Evolutionary conservation across 1,140 invertebrate genomes (phyloP).

Genomic region (Paracyclopina nana): DNA sequence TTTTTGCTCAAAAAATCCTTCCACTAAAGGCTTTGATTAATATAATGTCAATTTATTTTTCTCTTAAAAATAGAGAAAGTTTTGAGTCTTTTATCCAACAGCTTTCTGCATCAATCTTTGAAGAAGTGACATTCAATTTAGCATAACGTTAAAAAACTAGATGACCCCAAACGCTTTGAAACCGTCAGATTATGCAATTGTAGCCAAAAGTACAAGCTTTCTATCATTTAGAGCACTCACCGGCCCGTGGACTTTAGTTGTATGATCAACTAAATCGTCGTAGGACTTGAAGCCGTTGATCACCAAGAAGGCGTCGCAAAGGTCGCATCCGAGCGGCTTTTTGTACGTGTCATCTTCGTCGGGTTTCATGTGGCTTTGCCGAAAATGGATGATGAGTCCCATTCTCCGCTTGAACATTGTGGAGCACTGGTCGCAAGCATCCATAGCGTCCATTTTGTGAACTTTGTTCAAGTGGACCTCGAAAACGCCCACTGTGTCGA

Average conservation of each 20-base stretch:
- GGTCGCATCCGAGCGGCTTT: background rate
- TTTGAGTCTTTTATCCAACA: too few relatives aligned
- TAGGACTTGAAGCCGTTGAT: background rate
- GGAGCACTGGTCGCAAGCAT: background rate
- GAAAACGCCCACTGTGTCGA: background rate
- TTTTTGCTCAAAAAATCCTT: too few relatives aligned
- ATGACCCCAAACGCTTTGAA: too few relatives aligned
- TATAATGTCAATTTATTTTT: too few relatives aligned
- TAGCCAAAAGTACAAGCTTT: background rate
- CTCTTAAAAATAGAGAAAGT: too few relatives aligned
- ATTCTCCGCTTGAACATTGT: background rate
- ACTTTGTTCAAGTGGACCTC: background rate
- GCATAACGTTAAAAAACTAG: too few relatives aligned
- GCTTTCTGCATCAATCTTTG: too few relatives aligned
- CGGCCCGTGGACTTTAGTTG: background rate
- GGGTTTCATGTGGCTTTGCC: background rate
- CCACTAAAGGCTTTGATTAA: too few relatives aligned
- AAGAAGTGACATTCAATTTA: too few relatives aligned
- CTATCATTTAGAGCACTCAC: background rate
- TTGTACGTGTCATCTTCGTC: background rate
- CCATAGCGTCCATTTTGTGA: background rate
- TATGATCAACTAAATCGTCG: background rate
- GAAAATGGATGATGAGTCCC: background rate
- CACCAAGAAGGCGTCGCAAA: conserved; percentile 1
- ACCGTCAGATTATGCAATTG: too few relatives aligned